Evolutionary conservation across 2,797 vertebrate species (phyloP), one percentile per base, ranked within the genome.

Genomic region (Garrulus glandarius): DNA sequence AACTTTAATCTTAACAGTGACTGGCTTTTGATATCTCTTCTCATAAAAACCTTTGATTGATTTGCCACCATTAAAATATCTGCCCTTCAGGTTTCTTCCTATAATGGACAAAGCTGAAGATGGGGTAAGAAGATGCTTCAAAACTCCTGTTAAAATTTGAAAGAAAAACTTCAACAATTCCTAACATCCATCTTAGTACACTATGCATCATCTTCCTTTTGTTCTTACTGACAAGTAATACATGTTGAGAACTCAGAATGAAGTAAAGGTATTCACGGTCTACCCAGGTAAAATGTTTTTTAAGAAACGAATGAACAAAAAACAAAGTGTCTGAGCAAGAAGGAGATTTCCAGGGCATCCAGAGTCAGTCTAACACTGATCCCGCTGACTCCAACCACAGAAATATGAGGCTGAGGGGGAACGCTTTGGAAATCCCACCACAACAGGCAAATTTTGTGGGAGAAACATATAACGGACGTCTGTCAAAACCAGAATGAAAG

Each of bases 381-480:
- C 36, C 60, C 5, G 3, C 47, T 17, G 26, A 47, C 24, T 63
- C 23, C 29, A 76, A n/a, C 0, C 20, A 39, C n/a, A 65, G 59
- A 41, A 61, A 37, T 8, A 8, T 1, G 8, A 47, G n/a, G 57
- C 20, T 6, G 29, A 81, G 37, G 52, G 34, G 1, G 24, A 53
- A 29, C 1, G 18, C 72, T 86, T 29, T 59, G 85, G 76, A 52
- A 89, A 94, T 74, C 57, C 72, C 93, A 81, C 30, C 41, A 9
- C 3, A 1, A 39, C 23, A 12, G 5, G 19, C 36, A 82, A 18
- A 34, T 78, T 29, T 49, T 32, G 61, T 10, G 20, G 53, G 27
- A 34, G 22, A 65, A 78, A 41, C 30, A 3, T 6, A 2, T 5
- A 76, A 32, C 0, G 5, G 49, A 52, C 0, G 4, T 18, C 79